Percentiles rank a stretch among this genome's conserved stretches.
Conservation (phyloP, 2,888 invertebrate genomes). For the Congeria kusceri region DNA sequence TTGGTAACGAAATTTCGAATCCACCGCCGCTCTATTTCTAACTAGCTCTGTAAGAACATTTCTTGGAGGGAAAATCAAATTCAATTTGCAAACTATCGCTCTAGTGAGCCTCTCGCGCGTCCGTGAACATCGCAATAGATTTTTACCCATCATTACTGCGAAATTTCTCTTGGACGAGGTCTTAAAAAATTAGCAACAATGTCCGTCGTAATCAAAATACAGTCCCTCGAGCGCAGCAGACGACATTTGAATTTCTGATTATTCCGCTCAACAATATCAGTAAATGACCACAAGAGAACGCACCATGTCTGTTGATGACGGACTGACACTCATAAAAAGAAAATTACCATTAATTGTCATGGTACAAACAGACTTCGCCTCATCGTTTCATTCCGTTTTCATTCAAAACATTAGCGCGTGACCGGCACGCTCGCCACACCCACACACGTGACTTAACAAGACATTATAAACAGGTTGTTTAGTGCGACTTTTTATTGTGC, state of each 20-base stretch:
- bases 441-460: too few relatives aligned
- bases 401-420: too few relatives aligned
- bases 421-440: too few relatives aligned
- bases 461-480: too few relatives aligned
- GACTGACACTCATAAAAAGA: too few relatives aligned
- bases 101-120: constrained; percentile 67
- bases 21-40: constrained; percentile 61
- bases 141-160: constrained; percentile 69
- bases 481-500: too few relatives aligned
- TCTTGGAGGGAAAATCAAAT: constrained; percentile 75
- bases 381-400: too few relatives aligned
- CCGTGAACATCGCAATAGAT: constrained; percentile 65
- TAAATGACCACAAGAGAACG: constrained; percentile 59
- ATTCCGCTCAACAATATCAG: constrained; percentile 27
- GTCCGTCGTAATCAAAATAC: constrained; percentile 76
- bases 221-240: constrained; percentile 43
- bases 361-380: too few relatives aligned
- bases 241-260: constrained; percentile 18
- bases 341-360: too few relatives aligned
- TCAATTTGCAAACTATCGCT: constrained; percentile 78
- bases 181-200: constrained; percentile 77
- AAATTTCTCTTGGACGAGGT: constrained; percentile 56
- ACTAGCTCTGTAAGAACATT: constrained; percentile 48
- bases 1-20: constrained; percentile 71
- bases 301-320: too few relatives aligned